These are phyloP conservation scores for Crepidodera aurea DNA, from an alignment of 2,888 invertebrate genomes.

Conservation along the genomic window DNA sequence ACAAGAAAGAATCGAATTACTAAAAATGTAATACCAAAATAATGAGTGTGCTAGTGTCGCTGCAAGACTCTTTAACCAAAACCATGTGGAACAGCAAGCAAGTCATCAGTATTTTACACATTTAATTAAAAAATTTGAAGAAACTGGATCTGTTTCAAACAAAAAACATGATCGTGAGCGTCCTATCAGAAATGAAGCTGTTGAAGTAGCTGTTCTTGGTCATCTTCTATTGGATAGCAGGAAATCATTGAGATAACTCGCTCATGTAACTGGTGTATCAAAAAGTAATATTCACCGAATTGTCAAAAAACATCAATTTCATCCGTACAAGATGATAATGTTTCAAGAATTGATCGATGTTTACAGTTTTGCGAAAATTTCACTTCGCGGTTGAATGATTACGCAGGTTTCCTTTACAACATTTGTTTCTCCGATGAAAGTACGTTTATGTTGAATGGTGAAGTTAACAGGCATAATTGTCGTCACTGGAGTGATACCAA, in stretches of 20 bases:
- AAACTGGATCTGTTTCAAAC: background rate
- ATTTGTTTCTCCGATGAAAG: no score
- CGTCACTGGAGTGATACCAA: no score
- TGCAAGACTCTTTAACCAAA: constrained; percentile 1
- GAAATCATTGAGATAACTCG: background rate
- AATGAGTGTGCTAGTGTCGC: no score
- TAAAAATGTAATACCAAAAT: background rate
- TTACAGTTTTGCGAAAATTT: no score
- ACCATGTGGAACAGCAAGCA: background rate
- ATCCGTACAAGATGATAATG: no score
- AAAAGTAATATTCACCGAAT: no score
- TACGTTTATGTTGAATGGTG: no score
- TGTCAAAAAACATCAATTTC: no score
- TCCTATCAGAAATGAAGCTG: constrained; percentile 1
- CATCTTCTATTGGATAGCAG: constrained; percentile 3
- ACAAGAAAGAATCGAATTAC: background rate
- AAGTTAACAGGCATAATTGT: no score
- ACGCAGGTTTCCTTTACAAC: no score
- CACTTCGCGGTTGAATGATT: no score
- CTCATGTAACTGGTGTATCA: background rate
- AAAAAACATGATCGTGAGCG: background rate
- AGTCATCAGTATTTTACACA: background rate
- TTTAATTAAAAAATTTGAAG: background rate
- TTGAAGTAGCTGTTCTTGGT: constrained; percentile 1
- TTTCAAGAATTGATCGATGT: no score